Conservation (phyloP, 2,888 invertebrate genomes). For the Agriopis leucophaearia region DNA sequence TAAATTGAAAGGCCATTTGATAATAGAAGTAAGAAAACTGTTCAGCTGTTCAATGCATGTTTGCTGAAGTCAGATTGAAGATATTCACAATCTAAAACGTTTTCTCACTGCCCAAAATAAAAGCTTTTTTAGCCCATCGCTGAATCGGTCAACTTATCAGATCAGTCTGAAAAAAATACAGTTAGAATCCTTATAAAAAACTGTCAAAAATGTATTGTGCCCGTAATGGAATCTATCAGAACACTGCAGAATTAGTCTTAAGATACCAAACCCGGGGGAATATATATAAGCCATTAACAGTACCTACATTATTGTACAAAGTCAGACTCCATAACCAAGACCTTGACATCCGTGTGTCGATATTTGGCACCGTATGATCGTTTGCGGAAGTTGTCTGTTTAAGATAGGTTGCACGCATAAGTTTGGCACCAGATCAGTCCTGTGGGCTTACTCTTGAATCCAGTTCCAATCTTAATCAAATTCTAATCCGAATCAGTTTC, state of each 20-base stretch:
- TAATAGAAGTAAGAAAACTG: constrained; percentile 15
- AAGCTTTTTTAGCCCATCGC: too few relatives aligned
- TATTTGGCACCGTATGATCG: neutral
- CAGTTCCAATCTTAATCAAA: too few relatives aligned
- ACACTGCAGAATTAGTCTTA: neutral
- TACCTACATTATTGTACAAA: neutral
- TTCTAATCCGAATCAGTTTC: too few relatives aligned
- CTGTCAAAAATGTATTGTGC: too few relatives aligned
- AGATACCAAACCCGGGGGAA: neutral
- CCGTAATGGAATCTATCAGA: too few relatives aligned
- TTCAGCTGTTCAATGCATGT: constrained; percentile 26
- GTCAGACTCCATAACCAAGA: neutral
- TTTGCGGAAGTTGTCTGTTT: neutral
- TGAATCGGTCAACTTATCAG: too few relatives aligned
- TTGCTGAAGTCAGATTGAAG: constrained; percentile 10
- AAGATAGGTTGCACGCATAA: neutral
- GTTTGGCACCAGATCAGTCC: neutral
- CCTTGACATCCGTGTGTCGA: constrained; percentile 1
- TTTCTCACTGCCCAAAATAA: neutral
- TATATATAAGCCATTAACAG: neutral
- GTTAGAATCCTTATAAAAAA: too few relatives aligned
- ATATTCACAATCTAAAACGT: constrained; percentile 6
- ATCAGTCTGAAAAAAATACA: too few relatives aligned
- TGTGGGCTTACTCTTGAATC: too few relatives aligned
- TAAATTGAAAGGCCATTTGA: constrained; percentile 30